Percentiles rank a stretch among this genome's conserved stretches.
phyloP scores from a whole-genome alignment of 1,140 invertebrate genomes.

The Goniozus legneri region DNA sequence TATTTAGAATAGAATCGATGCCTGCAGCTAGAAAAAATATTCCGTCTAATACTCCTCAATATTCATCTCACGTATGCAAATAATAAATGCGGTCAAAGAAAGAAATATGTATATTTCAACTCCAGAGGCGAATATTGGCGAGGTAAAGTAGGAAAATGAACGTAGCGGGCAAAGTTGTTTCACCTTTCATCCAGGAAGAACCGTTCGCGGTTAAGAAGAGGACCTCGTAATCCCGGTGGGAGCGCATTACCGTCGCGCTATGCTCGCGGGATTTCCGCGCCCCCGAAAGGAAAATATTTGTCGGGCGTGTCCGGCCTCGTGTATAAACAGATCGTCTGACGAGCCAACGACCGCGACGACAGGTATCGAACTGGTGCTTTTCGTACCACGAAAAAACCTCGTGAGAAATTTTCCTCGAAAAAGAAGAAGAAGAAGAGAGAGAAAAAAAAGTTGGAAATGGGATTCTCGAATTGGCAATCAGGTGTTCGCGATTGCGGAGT shows the following conservation, averaged over 20 bases:
- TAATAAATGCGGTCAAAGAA: too few relatives aligned
- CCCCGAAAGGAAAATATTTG: slow-evolving; percentile 51
- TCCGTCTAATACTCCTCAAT: too few relatives aligned
- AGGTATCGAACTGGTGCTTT: slow-evolving; percentile 11
- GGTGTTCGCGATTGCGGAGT: too few relatives aligned
- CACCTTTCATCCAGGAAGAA: slow-evolving; percentile 5
- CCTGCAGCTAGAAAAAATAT: too few relatives aligned
- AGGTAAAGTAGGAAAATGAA: not conserved
- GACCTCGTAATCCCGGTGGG: slow-evolving; percentile 36
- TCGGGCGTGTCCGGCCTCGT: slow-evolving; percentile 46
- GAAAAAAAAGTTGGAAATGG: not conserved
- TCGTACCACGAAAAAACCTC: not conserved
- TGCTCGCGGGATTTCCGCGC: slow-evolving; percentile 21
- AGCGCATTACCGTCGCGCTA: slow-evolving; percentile 33
- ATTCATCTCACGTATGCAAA: too few relatives aligned
- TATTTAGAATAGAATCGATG: too few relatives aligned
- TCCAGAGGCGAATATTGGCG: too few relatives aligned
- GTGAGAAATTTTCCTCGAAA: not conserved
- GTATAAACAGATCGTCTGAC: slow-evolving; percentile 48
- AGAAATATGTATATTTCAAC: too few relatives aligned
- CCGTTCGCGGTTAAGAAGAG: slow-evolving; percentile 20
- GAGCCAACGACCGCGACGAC: slow-evolving; percentile 22
- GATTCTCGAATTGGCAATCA: slow-evolving; percentile 16
- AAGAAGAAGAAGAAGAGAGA: not conserved
- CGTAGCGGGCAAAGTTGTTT: slow-evolving; percentile 14